These are phyloP conservation scores for Emydoidea blandingii DNA, from an alignment of 2,797 vertebrate genomes.

Conservation along the genomic window DNA sequence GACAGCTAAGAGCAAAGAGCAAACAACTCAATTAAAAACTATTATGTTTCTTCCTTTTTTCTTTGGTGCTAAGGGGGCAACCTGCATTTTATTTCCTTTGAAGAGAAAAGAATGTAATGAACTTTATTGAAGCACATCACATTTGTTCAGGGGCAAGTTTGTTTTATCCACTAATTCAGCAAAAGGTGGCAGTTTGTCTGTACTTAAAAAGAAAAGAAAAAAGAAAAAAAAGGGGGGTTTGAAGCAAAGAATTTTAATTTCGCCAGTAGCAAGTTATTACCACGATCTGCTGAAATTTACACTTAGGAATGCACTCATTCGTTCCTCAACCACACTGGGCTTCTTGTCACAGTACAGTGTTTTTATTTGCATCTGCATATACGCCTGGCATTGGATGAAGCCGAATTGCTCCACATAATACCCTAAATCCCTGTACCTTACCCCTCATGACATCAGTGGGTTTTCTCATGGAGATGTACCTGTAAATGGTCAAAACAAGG, in stretches of 20 bases:
- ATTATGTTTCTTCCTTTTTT: neutral
- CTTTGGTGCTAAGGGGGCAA: neutral
- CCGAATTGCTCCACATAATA: neutral
- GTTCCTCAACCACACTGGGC: neutral
- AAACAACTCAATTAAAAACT: neutral
- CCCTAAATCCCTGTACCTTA: neutral
- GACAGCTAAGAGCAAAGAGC: neutral
- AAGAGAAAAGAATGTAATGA: conserved; percentile 15
- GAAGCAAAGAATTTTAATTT: conserved; percentile 28
- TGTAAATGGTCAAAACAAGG: neutral
- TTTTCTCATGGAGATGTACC: neutral
- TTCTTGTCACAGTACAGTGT: neutral
- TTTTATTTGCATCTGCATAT: neutral
- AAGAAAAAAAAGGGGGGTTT: neutral
- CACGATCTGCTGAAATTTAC: conserved; percentile 15
- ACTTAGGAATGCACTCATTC: neutral
- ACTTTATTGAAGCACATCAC: neutral
- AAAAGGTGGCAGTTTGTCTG: neutral
- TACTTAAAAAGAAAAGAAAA: neutral
- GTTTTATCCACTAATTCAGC: neutral
- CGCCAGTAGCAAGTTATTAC: neutral
- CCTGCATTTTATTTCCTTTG: conserved; percentile 23
- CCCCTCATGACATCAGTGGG: fast-evolving
- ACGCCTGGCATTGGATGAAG: neutral
- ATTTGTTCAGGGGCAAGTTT: neutral